Percentiles rank a stretch among this genome's conserved stretches.
phyloP scores from a whole-genome alignment of 2,888 invertebrate genomes.

The Malthinus flaveolus region DNA sequence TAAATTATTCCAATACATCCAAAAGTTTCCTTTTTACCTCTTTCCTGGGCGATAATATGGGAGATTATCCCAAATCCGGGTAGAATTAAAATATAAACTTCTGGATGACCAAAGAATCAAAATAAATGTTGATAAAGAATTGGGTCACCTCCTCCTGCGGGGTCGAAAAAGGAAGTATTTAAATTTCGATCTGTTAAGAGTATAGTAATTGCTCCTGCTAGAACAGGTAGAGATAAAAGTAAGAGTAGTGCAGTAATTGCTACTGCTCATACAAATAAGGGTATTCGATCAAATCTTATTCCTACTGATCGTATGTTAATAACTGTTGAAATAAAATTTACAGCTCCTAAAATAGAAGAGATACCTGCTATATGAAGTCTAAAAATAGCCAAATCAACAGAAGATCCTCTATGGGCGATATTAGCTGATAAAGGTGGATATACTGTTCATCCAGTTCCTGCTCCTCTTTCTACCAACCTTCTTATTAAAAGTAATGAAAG shows the following conservation, averaged over 20 bases:
- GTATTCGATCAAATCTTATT: conserved; percentile 66
- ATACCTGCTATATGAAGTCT: conserved; percentile 75
- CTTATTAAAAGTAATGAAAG: conserved; percentile 66
- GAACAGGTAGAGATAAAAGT: conserved; percentile 70
- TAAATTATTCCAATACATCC: conserved; percentile 77
- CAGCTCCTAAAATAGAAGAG: conserved; percentile 73
- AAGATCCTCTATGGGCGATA: conserved; percentile 66
- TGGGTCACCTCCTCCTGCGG: conserved; percentile 78
- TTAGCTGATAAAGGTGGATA: conserved; percentile 70
- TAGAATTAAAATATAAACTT: conserved; percentile 85
- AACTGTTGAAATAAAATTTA: conserved; percentile 80
- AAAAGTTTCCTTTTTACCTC: conserved; percentile 75
- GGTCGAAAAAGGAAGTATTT: conserved; percentile 82
- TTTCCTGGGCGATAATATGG: conserved; percentile 75
- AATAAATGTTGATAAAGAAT: conserved; percentile 83
- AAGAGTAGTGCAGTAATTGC: conserved; percentile 67
- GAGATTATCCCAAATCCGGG: conserved; percentile 83
- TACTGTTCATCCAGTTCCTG: conserved; percentile 79
- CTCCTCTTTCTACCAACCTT: conserved; percentile 68
- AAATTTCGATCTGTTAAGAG: conserved; percentile 77
- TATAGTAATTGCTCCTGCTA: conserved; percentile 82
- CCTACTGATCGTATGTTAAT: conserved; percentile 69
- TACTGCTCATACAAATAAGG: conserved; percentile 76
- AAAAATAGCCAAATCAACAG: conserved; percentile 78
- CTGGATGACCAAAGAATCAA: conserved; percentile 87